Percentiles rank a stretch among this genome's conserved stretches.
These are phyloP conservation scores for Ondatra zibethicus DNA, from an alignment of 2,113 vertebrate genomes.

Conservation along the genomic window DNA sequence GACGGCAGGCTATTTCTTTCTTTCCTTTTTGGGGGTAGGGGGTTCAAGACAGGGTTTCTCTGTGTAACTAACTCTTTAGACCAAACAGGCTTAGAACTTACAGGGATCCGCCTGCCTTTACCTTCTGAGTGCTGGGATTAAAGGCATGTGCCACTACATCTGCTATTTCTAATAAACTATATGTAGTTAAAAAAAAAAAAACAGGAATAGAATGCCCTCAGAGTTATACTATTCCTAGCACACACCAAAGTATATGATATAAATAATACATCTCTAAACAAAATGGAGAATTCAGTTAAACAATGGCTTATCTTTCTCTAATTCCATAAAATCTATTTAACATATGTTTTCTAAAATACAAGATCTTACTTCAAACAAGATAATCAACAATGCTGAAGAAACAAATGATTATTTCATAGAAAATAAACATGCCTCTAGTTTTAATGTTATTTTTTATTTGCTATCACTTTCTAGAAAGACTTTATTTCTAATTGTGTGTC, in stretches of 20 bases:
- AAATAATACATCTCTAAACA: conserved; percentile 27
- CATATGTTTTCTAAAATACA: conserved; percentile 39
- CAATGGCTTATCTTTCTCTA: conserved; percentile 20
- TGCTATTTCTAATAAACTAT: neutral
- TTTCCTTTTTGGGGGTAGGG: too few relatives aligned
- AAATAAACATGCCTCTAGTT: neutral
- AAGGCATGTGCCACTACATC: too few relatives aligned
- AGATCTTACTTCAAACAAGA: neutral
- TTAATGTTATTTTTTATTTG: neutral
- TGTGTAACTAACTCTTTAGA: too few relatives aligned
- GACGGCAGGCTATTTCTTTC: too few relatives aligned
- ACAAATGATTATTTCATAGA: neutral
- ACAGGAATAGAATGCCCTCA: neutral
- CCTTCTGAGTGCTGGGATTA: too few relatives aligned
- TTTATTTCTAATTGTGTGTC: neutral
- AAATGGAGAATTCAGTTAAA: conserved; percentile 40
- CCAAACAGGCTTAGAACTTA: too few relatives aligned
- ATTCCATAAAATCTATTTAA: conserved; percentile 45
- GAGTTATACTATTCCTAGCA: conserved; percentile 3
- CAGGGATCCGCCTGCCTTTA: too few relatives aligned
- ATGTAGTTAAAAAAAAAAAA: neutral
- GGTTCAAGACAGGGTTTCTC: too few relatives aligned
- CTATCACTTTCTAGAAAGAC: neutral
- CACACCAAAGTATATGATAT: neutral
- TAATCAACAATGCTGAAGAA: neutral